These are phyloP conservation scores for Phocides pigmalion DNA, from an alignment of 1,140 invertebrate genomes.

Conservation along the genomic window DNA sequence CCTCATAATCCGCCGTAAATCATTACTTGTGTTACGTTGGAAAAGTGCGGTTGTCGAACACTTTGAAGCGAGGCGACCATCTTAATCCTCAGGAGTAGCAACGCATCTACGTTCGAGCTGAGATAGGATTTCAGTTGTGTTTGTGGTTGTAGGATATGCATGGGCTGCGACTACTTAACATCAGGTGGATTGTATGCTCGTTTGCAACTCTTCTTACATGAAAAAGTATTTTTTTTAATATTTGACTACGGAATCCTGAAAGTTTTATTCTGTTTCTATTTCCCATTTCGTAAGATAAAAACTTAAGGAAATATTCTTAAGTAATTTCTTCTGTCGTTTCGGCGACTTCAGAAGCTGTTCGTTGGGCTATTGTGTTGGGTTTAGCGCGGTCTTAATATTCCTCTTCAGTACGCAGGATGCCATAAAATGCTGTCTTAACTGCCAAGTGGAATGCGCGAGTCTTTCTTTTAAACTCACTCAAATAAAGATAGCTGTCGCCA, in stretches of 20 bases:
- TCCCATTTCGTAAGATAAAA: slow-evolving; percentile 45
- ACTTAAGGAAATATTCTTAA: slow-evolving; percentile 55
- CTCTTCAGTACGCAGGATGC: slow-evolving; percentile 38
- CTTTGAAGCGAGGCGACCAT: no score
- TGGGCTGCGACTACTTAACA: no score
- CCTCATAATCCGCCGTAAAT: no score
- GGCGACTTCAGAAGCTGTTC: slow-evolving; percentile 37
- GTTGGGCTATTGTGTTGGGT: slow-evolving; percentile 42
- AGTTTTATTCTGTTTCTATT: slow-evolving; percentile 34
- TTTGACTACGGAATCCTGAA: neutral
- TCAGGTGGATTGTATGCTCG: no score
- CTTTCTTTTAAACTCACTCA: slow-evolving; percentile 5
- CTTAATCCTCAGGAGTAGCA: no score
- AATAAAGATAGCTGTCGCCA: slow-evolving; percentile 14
- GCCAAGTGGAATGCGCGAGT: slow-evolving; percentile 10
- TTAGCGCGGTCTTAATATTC: slow-evolving; percentile 50
- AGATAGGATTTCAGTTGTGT: no score
- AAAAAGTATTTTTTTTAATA: no score
- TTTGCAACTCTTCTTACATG: no score
- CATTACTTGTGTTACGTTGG: no score
- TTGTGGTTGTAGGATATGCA: no score
- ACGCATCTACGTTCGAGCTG: no score
- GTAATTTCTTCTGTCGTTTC: slow-evolving; percentile 56
- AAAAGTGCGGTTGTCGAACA: no score
- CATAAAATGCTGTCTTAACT: slow-evolving; percentile 49